phyloP scores from a whole-genome alignment of 2,797 vertebrate genomes.

The Lepus oiostolus region DNA sequence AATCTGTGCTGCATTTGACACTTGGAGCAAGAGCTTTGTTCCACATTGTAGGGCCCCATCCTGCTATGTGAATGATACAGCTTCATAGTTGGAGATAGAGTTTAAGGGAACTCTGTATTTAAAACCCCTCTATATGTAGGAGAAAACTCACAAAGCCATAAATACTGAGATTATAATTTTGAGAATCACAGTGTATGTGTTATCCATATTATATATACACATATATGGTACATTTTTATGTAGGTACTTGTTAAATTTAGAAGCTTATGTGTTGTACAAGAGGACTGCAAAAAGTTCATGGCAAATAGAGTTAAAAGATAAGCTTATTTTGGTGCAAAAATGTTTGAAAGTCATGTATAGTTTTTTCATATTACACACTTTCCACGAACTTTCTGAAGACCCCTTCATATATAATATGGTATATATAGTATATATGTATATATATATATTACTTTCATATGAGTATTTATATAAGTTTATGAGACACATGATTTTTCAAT shows the following conservation, averaged over 20 bases:
- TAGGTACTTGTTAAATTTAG: not conserved
- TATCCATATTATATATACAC: not conserved
- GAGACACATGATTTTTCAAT: not conserved
- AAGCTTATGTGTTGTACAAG: no score
- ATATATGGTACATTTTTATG: not conserved
- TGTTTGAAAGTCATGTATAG: no score
- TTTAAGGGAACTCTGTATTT: not conserved
- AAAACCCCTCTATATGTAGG: not conserved
- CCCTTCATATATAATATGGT: not conserved
- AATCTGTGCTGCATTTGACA: not conserved
- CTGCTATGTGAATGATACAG: not conserved
- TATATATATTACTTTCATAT: not conserved
- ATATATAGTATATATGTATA: not conserved
- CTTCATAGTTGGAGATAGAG: not conserved
- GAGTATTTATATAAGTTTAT: not conserved
- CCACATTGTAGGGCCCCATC: not conserved
- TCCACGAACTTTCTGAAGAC: no score
- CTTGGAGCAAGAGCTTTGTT: not conserved
- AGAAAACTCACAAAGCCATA: not conserved
- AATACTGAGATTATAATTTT: not conserved
- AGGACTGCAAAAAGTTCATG: no score
- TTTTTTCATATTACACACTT: no score
- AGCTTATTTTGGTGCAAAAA: no score
- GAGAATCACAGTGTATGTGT: not conserved
- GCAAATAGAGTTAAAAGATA: no score